Evolutionary conservation across 2,113 vertebrate species (phyloP).

Genomic region (Pygoscelis adeliae): DNA sequence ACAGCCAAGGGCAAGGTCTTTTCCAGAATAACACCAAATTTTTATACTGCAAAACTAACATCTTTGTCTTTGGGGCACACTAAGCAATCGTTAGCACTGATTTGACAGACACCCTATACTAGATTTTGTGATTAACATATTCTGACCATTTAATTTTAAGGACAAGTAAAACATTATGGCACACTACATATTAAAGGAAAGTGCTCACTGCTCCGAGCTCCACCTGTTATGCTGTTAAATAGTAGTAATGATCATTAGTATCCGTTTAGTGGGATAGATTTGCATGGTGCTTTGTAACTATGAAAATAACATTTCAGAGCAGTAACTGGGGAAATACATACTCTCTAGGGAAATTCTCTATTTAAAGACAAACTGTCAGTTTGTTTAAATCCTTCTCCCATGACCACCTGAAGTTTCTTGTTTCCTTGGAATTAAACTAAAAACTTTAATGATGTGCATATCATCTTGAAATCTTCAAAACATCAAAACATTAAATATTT

Average conservation of each 20-base stretch:
- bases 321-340: not conserved
- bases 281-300: not conserved
- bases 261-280: not conserved
- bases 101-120: not conserved
- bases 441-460: not conserved
- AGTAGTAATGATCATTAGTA: not conserved
- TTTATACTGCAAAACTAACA: not conserved
- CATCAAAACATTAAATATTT: not conserved
- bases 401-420: not conserved
- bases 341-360: not conserved
- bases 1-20: conserved; percentile 48
- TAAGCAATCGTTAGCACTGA: not conserved
- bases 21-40: not conserved
- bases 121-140: not conserved
- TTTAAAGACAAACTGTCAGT: not conserved
- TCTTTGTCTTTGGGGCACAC: not conserved
- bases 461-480: not conserved
- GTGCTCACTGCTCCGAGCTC: not conserved
- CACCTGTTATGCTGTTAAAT: not conserved
- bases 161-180: not conserved
- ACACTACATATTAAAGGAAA: not conserved
- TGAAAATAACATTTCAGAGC: not conserved
- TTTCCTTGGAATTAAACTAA: not conserved
- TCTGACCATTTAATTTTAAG: not conserved
- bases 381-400: not conserved